Evolutionary conservation across 2,113 vertebrate species (phyloP).

Genomic region (Pangasianodon gigas): DNA sequence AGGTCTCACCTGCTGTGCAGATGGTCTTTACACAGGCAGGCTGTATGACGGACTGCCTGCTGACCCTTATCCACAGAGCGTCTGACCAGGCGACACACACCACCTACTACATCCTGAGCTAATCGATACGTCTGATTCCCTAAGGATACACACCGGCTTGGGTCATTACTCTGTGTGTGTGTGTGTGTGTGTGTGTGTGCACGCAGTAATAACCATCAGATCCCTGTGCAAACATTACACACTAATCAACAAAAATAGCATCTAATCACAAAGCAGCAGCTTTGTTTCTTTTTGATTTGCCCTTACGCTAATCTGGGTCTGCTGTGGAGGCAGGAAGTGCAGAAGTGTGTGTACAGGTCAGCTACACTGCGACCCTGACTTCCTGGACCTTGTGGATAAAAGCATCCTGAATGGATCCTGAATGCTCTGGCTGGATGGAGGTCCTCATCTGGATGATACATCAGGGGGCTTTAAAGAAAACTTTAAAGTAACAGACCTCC

Average conservation of each 20-base stretch:
- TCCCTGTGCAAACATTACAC: neutral
- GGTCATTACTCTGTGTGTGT: conserved; percentile 50
- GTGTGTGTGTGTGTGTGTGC: conserved; percentile 27
- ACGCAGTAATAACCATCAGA: conserved; percentile 9
- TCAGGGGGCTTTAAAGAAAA: conserved; percentile 44
- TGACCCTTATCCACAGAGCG: conserved; percentile 67
- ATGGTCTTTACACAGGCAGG: conserved; percentile 66
- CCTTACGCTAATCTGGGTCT: neutral
- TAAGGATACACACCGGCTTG: conserved; percentile 44
- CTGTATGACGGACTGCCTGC: conserved; percentile 61
- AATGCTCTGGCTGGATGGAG: conserved; percentile 46
- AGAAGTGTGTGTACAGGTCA: conserved; percentile 61
- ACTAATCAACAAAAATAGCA: neutral
- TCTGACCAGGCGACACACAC: conserved; percentile 67
- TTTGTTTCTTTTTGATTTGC: neutral
- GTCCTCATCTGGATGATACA: conserved; percentile 48
- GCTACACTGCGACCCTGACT: conserved; percentile 63
- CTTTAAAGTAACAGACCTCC: conserved; percentile 66
- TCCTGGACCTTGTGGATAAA: conserved; percentile 66
- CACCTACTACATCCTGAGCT: conserved; percentile 67
- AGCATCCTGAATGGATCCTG: conserved; percentile 66
- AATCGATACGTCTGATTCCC: conserved; percentile 69
- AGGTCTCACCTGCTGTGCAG: conserved; percentile 65
- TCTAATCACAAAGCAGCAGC: conserved; percentile 6
- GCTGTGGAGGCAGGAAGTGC: conserved; percentile 44